Conservation (phyloP, 2,113 vertebrate genomes). For the Etheostoma spectabile region DNA sequence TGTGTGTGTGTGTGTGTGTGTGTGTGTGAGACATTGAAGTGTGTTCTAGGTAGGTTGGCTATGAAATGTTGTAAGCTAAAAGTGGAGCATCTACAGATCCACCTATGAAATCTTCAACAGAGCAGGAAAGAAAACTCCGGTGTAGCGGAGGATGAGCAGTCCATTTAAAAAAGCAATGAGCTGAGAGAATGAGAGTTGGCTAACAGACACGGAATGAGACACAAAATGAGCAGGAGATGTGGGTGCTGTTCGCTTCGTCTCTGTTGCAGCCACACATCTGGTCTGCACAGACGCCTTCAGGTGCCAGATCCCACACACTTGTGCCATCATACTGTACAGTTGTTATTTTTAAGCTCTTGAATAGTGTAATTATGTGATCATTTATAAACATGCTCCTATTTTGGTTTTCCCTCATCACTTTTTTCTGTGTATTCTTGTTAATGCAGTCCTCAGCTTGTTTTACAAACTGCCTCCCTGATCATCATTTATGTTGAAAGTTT, state of each 20-base stretch:
- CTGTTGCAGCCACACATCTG: conserved; percentile 31
- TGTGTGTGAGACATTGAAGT: conserved; percentile 40
- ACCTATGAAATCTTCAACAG: conserved; percentile 35
- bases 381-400: conserved; percentile 4
- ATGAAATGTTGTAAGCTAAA: conserved; percentile 26
- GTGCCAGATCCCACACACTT: conserved; percentile 15
- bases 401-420: background rate
- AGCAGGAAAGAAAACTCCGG: conserved; percentile 14
- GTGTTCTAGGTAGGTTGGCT: background rate
- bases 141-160: conserved; percentile 29
- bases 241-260: conserved; percentile 5
- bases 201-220: conserved; percentile 30
- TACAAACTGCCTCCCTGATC: conserved; percentile 23
- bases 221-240: conserved; percentile 32
- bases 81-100: conserved; percentile 31
- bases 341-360: background rate
- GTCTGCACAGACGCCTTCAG: conserved; percentile 2
- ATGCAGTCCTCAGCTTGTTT: conserved; percentile 13
- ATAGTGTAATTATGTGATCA: background rate
- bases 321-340: background rate
- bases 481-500: conserved; percentile 31
- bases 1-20: conserved; percentile 5
- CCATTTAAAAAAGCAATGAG: conserved; percentile 41
- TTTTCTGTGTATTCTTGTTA: conserved; percentile 1
- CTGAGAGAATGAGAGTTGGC: conserved; percentile 4